Evolutionary conservation across 2,113 vertebrate species (phyloP).

Genomic region (Tupaia chinensis): DNA sequence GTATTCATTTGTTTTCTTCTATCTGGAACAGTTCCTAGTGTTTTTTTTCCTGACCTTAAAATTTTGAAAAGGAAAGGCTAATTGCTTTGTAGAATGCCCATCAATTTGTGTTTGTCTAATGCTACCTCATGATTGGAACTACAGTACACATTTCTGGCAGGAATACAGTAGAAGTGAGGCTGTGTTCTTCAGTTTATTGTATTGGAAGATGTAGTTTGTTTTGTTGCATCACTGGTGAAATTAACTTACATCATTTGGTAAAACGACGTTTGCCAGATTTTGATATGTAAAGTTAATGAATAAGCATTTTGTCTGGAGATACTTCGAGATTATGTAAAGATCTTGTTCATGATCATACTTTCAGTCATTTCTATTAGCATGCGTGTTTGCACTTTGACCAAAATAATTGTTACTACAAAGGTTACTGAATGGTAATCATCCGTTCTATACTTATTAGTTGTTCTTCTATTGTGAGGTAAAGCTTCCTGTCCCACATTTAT

Average conservation of each 20-base stretch:
- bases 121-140: neutral
- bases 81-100: neutral
- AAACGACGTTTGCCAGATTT: conserved; percentile 2
- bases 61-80: neutral
- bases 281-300: neutral
- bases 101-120: neutral
- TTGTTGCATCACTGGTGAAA: neutral
- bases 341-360: neutral
- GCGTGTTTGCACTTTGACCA: neutral
- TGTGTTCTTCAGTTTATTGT: neutral
- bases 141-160: neutral
- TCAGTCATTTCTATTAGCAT: neutral
- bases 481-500: neutral
- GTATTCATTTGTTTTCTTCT: neutral
- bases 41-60: neutral
- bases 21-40: neutral
- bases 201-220: neutral
- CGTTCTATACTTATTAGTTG: neutral
- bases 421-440: neutral
- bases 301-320: conserved; percentile 36
- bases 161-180: neutral
- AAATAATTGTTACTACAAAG: neutral
- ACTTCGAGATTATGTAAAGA: neutral
- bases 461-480: neutral
- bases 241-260: conserved; percentile 5